phyloP scores from a whole-genome alignment of 2,797 vertebrate species.

The Selene dorsalis region DNA sequence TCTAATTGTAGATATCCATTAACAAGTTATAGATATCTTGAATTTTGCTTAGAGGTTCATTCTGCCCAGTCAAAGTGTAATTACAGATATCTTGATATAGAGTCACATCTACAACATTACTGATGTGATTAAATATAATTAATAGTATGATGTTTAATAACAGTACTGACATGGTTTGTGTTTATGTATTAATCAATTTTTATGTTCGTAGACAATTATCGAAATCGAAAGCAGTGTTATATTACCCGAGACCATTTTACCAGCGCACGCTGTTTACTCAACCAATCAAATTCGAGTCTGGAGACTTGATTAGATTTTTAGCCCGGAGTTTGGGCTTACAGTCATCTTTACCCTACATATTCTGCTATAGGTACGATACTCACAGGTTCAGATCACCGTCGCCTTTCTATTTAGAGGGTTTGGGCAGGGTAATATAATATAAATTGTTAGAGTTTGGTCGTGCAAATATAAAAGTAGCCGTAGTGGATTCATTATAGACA shows the following conservation, averaged over 20 bases:
- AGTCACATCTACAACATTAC: not conserved
- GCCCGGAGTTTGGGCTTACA: constrained; percentile 13
- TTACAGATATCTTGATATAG: too few species aligned
- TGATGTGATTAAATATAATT: not conserved
- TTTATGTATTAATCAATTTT: too few species aligned
- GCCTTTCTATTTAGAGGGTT: accelerated
- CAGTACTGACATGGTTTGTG: too few species aligned
- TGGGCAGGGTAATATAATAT: accelerated
- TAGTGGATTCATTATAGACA: not conserved
- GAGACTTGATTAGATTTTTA: accelerated
- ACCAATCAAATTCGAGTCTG: constrained; percentile 56
- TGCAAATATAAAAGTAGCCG: accelerated
- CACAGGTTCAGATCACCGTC: accelerated
- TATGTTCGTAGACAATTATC: too few species aligned
- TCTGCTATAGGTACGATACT: accelerated
- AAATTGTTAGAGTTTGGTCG: not conserved
- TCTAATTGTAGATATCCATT: too few species aligned
- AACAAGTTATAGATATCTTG: too few species aligned
- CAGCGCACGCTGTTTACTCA: not conserved
- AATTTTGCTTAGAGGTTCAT: too few species aligned
- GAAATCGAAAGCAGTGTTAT: not conserved
- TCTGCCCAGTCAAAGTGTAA: too few species aligned
- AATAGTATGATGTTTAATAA: not conserved
- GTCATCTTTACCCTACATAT: not conserved
- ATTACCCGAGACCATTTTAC: constrained; percentile 24